Evolutionary conservation across 2,888 invertebrate species (phyloP).

Genomic region (Gerris lacustris): DNA sequence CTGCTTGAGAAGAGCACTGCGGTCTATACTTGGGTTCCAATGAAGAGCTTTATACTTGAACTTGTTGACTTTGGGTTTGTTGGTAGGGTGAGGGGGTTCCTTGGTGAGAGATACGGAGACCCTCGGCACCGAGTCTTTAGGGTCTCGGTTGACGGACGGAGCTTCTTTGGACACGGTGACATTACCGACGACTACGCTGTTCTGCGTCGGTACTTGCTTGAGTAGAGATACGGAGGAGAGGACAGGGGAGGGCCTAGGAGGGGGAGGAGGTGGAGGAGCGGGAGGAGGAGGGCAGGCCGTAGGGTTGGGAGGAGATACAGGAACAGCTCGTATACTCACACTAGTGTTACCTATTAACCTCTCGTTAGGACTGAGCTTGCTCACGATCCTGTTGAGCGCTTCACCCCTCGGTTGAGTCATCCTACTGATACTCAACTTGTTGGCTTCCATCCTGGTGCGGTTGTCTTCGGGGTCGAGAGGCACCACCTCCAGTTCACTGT

Average conservation of each 20-base stretch:
- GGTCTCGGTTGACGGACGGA: neutral
- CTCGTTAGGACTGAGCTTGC: slow-evolving; percentile 25
- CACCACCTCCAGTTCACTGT: neutral
- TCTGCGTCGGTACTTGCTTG: slow-evolving; percentile 3
- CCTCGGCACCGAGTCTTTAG: neutral
- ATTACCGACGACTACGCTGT: neutral
- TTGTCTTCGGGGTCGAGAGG: neutral
- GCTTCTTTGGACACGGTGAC: slow-evolving; percentile 18
- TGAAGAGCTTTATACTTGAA: slow-evolving; percentile 47
- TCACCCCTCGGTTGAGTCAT: slow-evolving; percentile 22
- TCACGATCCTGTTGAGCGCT: slow-evolving; percentile 24
- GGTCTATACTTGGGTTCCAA: slow-evolving; percentile 48
- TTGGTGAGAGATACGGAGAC: neutral
- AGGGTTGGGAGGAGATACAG: slow-evolving; percentile 11
- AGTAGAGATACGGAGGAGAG: neutral
- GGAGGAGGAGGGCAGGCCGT: slow-evolving; percentile 16
- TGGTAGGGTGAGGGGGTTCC: slow-evolving; percentile 25
- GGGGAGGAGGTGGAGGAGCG: slow-evolving; percentile 16
- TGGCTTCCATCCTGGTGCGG: slow-evolving; percentile 21
- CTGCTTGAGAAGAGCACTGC: slow-evolving; percentile 36
- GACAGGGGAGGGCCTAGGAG: slow-evolving; percentile 9
- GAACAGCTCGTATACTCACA: slow-evolving; percentile 24
- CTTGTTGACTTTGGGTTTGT: slow-evolving; percentile 45
- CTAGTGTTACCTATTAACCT: slow-evolving; percentile 26
- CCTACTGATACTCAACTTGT: slow-evolving; percentile 25